phyloP scores from a whole-genome alignment of 2,888 invertebrate species.

The Hydroisotoma schaefferi region DNA sequence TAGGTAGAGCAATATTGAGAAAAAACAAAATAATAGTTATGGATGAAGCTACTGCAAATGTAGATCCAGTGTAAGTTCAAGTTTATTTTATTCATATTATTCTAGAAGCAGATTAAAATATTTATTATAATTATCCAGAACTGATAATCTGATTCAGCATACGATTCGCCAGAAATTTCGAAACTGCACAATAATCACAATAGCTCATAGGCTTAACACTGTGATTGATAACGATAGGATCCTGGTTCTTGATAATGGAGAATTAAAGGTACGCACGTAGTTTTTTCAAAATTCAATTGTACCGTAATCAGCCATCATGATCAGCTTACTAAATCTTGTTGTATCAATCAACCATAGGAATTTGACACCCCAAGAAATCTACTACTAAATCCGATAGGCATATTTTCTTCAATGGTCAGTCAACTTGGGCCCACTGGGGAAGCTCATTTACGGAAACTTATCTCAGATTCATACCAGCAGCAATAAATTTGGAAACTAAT shows the following conservation, averaged over 20 bases:
- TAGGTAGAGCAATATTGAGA: too few species aligned
- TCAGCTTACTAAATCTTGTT: too few species aligned
- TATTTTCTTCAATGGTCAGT: not conserved
- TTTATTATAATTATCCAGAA: conserved; percentile 55
- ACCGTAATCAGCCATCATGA: too few species aligned
- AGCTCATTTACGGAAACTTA: not conserved
- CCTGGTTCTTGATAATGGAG: not conserved
- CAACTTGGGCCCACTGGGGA: not conserved
- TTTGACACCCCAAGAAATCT: not conserved
- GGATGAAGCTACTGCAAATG: conserved; percentile 93
- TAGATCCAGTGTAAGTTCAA: conserved; percentile 68
- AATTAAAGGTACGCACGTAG: not conserved
- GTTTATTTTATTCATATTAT: not conserved
- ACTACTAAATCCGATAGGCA: not conserved
- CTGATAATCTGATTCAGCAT: conserved; percentile 77
- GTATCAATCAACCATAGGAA: not conserved
- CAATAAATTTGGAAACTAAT: too few species aligned
- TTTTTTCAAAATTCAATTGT: too few species aligned
- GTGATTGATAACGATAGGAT: conserved; percentile 26
- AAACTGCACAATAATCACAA: conserved; percentile 31
- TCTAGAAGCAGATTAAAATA: not conserved
- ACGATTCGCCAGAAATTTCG: conserved; percentile 74
- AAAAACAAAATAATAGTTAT: too few species aligned
- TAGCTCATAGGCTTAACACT: conserved; percentile 34
- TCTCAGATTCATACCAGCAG: too few species aligned